Evolutionary conservation across 1,140 invertebrate genomes (phyloP).

Genomic region (Tribolium castaneum): DNA sequence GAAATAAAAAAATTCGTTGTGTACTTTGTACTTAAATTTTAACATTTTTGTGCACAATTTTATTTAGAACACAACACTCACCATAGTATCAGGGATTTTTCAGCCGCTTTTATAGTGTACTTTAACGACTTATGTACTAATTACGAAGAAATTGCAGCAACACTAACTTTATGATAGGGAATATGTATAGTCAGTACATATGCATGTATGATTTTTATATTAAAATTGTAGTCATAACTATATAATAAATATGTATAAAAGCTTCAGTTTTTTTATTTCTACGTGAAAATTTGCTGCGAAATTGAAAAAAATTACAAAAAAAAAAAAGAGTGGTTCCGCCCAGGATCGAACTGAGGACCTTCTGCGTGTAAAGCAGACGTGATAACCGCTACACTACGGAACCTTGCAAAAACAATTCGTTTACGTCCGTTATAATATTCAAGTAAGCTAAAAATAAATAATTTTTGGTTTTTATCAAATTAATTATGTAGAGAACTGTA

Average conservation of each 20-base stretch:
- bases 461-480: too few species aligned
- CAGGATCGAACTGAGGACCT: slow-evolving; percentile 84
- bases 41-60: slow-evolving; percentile 5
- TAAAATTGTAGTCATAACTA: slow-evolving; percentile 49
- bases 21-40: slow-evolving; percentile 29
- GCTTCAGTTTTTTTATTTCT: slow-evolving; percentile 2
- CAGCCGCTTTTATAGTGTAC: slow-evolving; percentile 17
- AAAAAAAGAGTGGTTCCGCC: slow-evolving; percentile 71
- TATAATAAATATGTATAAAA: slow-evolving; percentile 53
- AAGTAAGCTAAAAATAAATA: too few species aligned
- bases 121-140: slow-evolving; percentile 3
- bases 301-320: neutral
- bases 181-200: slow-evolving; percentile 43
- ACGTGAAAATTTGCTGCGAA: neutral
- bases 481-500: too few species aligned
- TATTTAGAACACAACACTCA: slow-evolving; percentile 8
- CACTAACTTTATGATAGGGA: slow-evolving; percentile 16
- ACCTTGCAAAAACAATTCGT: slow-evolving; percentile 46
- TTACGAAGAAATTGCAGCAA: slow-evolving; percentile 12
- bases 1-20: slow-evolving; percentile 7
- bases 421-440: too few species aligned
- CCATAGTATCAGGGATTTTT: slow-evolving; percentile 32
- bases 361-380: slow-evolving; percentile 81
- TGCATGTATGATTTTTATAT: slow-evolving; percentile 54
- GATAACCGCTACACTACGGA: slow-evolving; percentile 75